Evolutionary conservation across 2,113 vertebrate species (phyloP), one percentile per base, ranked within the genome.

Genomic region (Pituophis catenifer): DNA sequence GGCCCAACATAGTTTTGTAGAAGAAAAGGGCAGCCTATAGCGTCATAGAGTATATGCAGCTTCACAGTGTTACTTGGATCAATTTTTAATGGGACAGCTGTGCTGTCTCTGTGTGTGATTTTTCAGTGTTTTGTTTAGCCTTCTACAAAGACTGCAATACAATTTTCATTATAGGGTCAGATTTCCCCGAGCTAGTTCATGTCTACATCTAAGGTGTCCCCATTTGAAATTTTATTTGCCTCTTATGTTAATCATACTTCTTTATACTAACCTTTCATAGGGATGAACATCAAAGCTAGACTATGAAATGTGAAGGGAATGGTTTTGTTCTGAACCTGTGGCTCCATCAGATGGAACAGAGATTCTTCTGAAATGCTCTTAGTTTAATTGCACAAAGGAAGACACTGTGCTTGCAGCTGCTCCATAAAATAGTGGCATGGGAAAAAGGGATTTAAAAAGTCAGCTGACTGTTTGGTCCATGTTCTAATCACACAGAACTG

Each of bases 31-130:
- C 70, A 86, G 26, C 55, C 54, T 52, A 58, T 13, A 33, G 70
- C 75, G 33, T 59, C 70, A 59, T 13, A 90, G 54, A 89, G 44
- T 12, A 90, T 70, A 53, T 6, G 44, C 44, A 23, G 70, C 44
- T 90, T n/a, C 88, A 33, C 44, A 53, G 88, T 62, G 26, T 15
- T 55, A 38, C n/a, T 48, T 3, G 44, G 54, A 93, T 93, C 55
- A 86, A 86, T 93, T 90, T 93, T 93, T 90, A 93, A 93, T 93
- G 86, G 92, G 54, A 86, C 88, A 86, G 15, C 70, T 48, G 85
- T 90, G 55, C 48, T 9, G 8, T 19, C 62, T 52, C 65, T 33
- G 65, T 50, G 29, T 58, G 54, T 2, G 38, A 59, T 75, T 70
- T 59, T 58, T 33, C 55, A 26, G 33, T 38, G 55, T 86, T 85